Evolutionary conservation across 2,113 vertebrate species (phyloP), one percentile per base, ranked within the genome.

Genomic region (Gallinago media): DNA sequence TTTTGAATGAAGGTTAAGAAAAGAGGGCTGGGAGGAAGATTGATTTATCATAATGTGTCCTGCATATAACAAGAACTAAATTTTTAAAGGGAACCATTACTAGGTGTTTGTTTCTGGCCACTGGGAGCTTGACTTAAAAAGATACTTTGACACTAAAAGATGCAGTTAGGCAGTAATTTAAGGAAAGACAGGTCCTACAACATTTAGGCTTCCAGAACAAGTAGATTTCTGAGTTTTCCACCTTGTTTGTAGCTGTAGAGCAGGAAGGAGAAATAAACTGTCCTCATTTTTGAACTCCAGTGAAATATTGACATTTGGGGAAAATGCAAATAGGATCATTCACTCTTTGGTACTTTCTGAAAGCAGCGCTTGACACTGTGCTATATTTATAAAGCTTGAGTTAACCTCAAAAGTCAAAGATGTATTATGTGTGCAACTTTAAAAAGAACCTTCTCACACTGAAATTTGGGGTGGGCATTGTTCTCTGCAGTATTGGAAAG

Each of bases 391-490:
- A 74, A 88, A 86, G 75, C 47, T 88, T 26, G 59, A 78, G 42
- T 92, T 96, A 92, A 96, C 88, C 88, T 93, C 82, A 55, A 4
- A 83, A 93, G 67, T 90, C 85, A 96, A 83, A 92, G 67, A 52
- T 94, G 6, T 46, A 8, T 90, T 83, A 38, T 67, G 12, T 36
- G 40, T 85, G 21, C 42, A 63, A 63, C 50, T 88, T 90, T 14
- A 73, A 44, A 95, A 92, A 70, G 66, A 76, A 32, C 44, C 27
- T 47, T 90, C 19, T 90, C 3, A 77, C 31, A 22, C 40, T 67
- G 52, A 58, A 85, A 74, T 80, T 47, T 86, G 44, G 42, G 32
- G 11, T 74, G 68, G 34, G 20, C 29, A 12, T 77, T 55, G 27
- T 88, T 92, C 36, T 55, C 50, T 50, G 54, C 29, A 59, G 17